Evolutionary conservation across 2,888 invertebrate species (phyloP).

Genomic region (Lingula anatina): DNA sequence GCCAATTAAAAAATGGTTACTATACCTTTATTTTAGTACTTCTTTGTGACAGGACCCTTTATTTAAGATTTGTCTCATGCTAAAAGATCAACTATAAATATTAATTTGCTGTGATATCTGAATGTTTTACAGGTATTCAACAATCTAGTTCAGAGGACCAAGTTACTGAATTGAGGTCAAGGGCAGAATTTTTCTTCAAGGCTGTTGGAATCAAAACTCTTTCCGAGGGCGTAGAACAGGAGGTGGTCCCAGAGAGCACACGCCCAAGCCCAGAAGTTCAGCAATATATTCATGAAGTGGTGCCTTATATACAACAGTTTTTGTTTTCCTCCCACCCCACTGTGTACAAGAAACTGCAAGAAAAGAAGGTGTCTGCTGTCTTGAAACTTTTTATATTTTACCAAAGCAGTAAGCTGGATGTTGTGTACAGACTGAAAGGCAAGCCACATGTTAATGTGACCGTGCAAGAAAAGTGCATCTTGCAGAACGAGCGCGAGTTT

Average conservation of each 20-base stretch:
- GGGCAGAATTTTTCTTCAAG: too few relatives aligned
- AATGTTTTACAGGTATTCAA: too few relatives aligned
- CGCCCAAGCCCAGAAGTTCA: conserved; percentile 28
- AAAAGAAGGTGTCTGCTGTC: conserved; percentile 18
- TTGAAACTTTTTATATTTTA: too few relatives aligned
- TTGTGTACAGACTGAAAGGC: conserved; percentile 26
- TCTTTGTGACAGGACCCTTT: too few relatives aligned
- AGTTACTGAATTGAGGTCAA: too few relatives aligned
- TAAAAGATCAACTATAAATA: too few relatives aligned
- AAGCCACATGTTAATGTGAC: conserved; percentile 13
- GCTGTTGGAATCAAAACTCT: conserved; percentile 23
- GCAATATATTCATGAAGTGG: conserved; percentile 24
- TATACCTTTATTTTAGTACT: too few relatives aligned
- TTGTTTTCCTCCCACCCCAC: conserved; percentile 19
- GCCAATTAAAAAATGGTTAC: too few relatives aligned
- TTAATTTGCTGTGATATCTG: too few relatives aligned
- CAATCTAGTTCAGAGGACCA: too few relatives aligned
- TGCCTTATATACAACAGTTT: conserved; percentile 32
- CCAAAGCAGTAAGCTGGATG: conserved; percentile 30
- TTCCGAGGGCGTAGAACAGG: conserved; percentile 21
- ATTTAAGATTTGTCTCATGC: too few relatives aligned
- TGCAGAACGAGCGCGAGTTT: conserved; percentile 19
- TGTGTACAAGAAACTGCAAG: conserved; percentile 19
- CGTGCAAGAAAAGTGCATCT: conserved; percentile 8
- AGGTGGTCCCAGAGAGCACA: conserved; percentile 24